Percentiles rank a stretch among this genome's conserved stretches.
Evolutionary conservation across 2,113 vertebrate genomes (phyloP).

Genomic region (Scortum barcoo): DNA sequence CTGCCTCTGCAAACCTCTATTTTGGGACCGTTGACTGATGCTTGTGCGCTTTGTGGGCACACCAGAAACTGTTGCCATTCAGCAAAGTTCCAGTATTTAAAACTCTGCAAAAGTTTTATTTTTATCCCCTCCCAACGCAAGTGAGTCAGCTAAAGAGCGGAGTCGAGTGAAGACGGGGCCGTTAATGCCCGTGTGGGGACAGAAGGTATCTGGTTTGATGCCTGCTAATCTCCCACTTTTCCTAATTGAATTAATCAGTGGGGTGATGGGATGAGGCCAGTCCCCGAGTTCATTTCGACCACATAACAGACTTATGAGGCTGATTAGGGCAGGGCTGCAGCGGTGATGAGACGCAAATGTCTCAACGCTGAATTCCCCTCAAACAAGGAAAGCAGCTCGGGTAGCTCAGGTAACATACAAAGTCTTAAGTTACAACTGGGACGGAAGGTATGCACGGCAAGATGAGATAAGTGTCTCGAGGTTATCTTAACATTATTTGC

Average conservation of each 20-base stretch:
- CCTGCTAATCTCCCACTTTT: conserved; percentile 71
- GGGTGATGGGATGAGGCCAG: conserved; percentile 67
- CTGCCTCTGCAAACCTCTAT: conserved; percentile 77
- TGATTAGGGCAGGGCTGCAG: conserved; percentile 34
- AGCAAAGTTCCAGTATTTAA: conserved; percentile 33
- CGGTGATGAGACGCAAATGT: neutral
- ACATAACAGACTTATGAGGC: conserved; percentile 35
- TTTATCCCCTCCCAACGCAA: neutral
- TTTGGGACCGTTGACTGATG: conserved; percentile 69
- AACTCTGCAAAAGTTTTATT: conserved; percentile 26
- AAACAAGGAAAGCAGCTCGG: neutral
- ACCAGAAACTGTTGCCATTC: conserved; percentile 48
- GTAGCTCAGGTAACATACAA: neutral
- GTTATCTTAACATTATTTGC: neutral
- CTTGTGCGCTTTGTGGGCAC: conserved; percentile 43
- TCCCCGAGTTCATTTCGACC: conserved; percentile 52
- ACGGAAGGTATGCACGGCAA: neutral
- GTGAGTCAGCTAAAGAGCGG: conserved; percentile 26
- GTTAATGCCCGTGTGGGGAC: conserved; percentile 43
- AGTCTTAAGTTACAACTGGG: neutral
- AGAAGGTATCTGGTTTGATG: conserved; percentile 69
- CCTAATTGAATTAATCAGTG: conserved; percentile 78
- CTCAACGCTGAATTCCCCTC: neutral
- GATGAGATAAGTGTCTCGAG: neutral
- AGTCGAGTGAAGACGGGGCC: neutral